These are phyloP conservation scores for Ridgeia piscesae DNA, from an alignment of 1,140 invertebrate genomes.

Conservation along the genomic window DNA sequence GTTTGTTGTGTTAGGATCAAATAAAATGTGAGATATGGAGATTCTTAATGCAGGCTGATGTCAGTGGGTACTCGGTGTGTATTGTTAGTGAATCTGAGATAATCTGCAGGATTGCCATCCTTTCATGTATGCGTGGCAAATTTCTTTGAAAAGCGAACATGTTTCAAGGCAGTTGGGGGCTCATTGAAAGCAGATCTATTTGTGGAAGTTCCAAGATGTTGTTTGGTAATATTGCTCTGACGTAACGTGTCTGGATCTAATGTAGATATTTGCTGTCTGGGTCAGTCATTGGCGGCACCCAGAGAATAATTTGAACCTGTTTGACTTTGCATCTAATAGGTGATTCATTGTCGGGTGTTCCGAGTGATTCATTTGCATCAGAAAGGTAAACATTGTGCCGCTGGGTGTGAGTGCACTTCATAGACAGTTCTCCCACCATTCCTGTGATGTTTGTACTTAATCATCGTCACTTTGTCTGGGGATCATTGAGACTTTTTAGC, in stretches of 20 bases:
- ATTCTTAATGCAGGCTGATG: not conserved
- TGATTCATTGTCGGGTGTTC: not conserved
- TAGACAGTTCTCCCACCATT: not conserved
- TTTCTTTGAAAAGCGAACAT: not conserved
- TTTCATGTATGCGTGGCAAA: not conserved
- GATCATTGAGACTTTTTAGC: not conserved
- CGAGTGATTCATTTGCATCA: not conserved
- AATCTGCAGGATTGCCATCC: not conserved
- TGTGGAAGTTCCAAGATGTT: not conserved
- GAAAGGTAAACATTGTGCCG: not conserved
- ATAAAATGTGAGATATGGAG: not conserved
- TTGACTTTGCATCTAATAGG: not conserved
- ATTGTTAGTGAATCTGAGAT: not conserved
- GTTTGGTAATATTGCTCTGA: not conserved
- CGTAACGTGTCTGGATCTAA: not conserved
- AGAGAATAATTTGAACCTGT: not conserved
- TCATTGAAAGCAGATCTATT: not conserved
- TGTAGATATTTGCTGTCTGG: not conserved
- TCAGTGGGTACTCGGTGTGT: not conserved
- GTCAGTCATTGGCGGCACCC: not conserved
- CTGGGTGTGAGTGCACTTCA: not conserved
- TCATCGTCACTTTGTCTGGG: not conserved
- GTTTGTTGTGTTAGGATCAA: not conserved
- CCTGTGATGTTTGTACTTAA: not conserved
- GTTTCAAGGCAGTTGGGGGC: not conserved